Evolutionary conservation across 2,797 vertebrate genomes (phyloP), one percentile per base, ranked within the genome.

Genomic region (Enteromius treurensis): DNA sequence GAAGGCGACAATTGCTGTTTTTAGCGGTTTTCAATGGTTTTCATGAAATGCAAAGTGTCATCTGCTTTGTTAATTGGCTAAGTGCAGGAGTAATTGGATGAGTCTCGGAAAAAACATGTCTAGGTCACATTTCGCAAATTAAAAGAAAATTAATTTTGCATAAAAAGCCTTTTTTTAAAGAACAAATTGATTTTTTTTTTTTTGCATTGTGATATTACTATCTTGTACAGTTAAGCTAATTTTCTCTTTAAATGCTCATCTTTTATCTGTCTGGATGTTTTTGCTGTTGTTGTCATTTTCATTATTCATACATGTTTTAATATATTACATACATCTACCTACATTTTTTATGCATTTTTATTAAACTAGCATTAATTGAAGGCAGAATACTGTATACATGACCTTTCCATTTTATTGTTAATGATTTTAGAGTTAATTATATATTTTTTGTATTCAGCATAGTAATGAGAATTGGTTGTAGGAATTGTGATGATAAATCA

Each of bases 41-140:
- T 29, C 88, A 87, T 91, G 91, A 91, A 91, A 89, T 51, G 65
- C 81, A 23, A 84, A 53, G 83, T 83, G 81, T 78, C 85, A 86
- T 91, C 93, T 91, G 89, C 91, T 91, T 88, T 91, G 88, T 90
- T 93, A 96, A 95, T 94, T 92, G 93, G 91, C 89, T 92, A 92
- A 94, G 92, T 92, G 91, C 93, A 94, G 92, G 90, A 91, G 94
- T 96, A 96, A 97, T 62, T 45, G 37, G 75, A 45, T 21, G 37
- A 80, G 26, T 45, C 51, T 71, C 23, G 9, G 3, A n/a, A 49
- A 45, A 81, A 81, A 69, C n/a, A 55, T 17, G 34, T 29, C 32
- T 37, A 40, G 64, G 77, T 55, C 47, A 60, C 19, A 64, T 81
- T 81, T 23, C 19, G 45, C 9, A 23, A 73, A 70, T 60, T 2